phyloP scores from a whole-genome alignment of 2,113 vertebrate genomes.

The Myrmecobius fasciatus region DNA sequence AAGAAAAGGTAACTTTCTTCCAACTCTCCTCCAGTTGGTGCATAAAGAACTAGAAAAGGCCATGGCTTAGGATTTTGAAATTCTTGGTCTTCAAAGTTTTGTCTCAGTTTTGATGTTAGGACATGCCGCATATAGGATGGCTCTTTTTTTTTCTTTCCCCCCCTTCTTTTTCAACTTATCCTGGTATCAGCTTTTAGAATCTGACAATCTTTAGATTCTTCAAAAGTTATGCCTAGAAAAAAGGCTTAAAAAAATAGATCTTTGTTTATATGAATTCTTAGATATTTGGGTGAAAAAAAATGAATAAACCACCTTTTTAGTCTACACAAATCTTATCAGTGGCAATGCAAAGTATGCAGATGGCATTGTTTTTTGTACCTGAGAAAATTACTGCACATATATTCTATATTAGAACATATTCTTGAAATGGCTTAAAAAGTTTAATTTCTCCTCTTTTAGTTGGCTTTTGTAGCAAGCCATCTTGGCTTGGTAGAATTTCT shows the following conservation, averaged over 20 bases:
- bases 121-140: conserved; percentile 48
- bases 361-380: conserved; percentile 22
- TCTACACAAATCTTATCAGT: conserved; percentile 38
- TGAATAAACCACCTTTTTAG: neutral
- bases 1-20: conserved; percentile 57
- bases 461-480: neutral
- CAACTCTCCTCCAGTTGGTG: conserved; percentile 43
- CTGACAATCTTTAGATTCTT: conserved; percentile 23
- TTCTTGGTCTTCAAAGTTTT: conserved; percentile 43
- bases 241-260: conserved; percentile 53
- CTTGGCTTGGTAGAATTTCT: neutral
- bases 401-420: neutral
- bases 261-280: conserved; percentile 56
- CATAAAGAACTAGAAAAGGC: conserved; percentile 19
- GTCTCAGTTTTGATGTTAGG: conserved; percentile 60
- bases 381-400: neutral
- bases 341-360: conserved; percentile 22
- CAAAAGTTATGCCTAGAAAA: conserved; percentile 58
- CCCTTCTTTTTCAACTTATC: conserved; percentile 29
- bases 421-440: neutral
- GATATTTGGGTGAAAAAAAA: conserved; percentile 32
- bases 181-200: conserved; percentile 40
- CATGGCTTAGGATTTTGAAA: conserved; percentile 37
- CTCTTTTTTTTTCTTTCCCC: conserved; percentile 45
- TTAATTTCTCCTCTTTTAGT: neutral